Base-by-base conservation (phyloP, 2,797 vertebrate species). In the Sebastiscus albofasciatus region DNA sequence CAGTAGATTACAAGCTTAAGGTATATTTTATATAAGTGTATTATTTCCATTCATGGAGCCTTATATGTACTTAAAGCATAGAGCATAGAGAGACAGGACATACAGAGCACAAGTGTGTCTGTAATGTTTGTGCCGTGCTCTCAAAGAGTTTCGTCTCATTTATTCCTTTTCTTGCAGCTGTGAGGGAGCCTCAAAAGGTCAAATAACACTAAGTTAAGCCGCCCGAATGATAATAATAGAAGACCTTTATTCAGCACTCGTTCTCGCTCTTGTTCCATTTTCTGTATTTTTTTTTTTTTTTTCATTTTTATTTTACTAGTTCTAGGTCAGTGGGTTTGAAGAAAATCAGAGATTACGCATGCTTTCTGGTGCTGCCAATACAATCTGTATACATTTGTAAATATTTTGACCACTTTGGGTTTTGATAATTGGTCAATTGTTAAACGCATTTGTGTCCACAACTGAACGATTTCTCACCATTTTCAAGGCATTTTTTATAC, bases 101-200 rank as follows among this genome's bases (percentile, higher is more conserved):
- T 18, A 13, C 20, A 8, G 39, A 24, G 18, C 39, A 59, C 13
- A 1, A 46, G 10, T 52, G 67, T 29, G 2, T 24, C 16, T 62
- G 22, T 27, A n/a, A 62, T 64, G 24, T 61, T 31, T 14, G 16
- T 13, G 5, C 5, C 22, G 11, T 39, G 14, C 39, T 9, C 16
- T n/a, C 36, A 34, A 18, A 64, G 36, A 46, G 12, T 14, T 65
- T 55, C 7, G 18, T 20, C 65, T 64, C 29, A 13, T 67, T 78
- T 67, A 29, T 67, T 78, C 27, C n/a, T 61, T 72, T 42, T 34
- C 46, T 59, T 59, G 75, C 68, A 67, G 75, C 71, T 70, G 64
- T 13, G 29, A 82, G 4, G 36, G 39, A 54, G 31, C 12, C 54
- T 62, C 4, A 8, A 76, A 82, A 89, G 77, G 80, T 89, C 69